Percentiles rank a stretch among this genome's conserved stretches.
phyloP scores from a whole-genome alignment of 2,888 invertebrate species.

The Mystacides longicornis region DNA sequence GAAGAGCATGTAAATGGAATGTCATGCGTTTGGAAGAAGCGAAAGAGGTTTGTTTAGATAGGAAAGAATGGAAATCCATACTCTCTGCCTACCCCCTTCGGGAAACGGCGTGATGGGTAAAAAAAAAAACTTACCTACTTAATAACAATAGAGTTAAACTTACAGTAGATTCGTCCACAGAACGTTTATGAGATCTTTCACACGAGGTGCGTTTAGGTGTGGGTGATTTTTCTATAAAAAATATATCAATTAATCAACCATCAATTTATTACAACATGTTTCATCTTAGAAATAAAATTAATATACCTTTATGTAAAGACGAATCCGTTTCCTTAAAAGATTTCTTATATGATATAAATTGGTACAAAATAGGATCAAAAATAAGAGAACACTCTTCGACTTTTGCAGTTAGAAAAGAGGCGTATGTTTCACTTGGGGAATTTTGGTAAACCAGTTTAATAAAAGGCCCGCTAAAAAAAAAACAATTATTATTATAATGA shows the following conservation, averaged over 20 bases:
- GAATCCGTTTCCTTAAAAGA: neutral
- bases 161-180: conserved; percentile 22
- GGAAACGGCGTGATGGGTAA: no score
- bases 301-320: neutral
- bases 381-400: conserved; percentile 46
- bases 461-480: conserved; percentile 32
- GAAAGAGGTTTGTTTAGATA: no score
- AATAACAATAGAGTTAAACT: no score
- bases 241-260: neutral
- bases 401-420: conserved; percentile 44
- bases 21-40: no score
- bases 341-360: conserved; percentile 54
- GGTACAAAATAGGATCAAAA: conserved; percentile 57
- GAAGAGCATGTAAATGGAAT: no score
- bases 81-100: no score
- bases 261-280: neutral
- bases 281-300: neutral
- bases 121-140: no score
- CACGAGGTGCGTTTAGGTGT: conserved; percentile 1
- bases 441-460: conserved; percentile 38
- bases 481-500: neutral
- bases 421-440: conserved; percentile 30
- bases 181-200: conserved; percentile 17
- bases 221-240: conserved; percentile 8
- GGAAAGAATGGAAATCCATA: no score